Percentiles rank a stretch among this genome's conserved stretches.
These are phyloP conservation scores for Eulemur albifrons DNA, from an alignment of 2,797 vertebrate genomes.

Conservation along the genomic window DNA sequence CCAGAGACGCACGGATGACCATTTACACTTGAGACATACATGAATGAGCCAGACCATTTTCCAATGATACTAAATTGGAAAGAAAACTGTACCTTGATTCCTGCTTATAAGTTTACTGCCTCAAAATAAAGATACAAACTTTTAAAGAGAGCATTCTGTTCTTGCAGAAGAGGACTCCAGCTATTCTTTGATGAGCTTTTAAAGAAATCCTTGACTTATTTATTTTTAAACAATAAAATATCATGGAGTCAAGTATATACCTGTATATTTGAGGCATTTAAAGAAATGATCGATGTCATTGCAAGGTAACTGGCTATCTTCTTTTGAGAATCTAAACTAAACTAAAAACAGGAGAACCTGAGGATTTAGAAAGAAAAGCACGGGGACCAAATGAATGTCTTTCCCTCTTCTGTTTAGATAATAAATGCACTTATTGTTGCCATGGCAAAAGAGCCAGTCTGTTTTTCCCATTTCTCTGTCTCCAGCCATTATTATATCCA, in stretches of 20 bases:
- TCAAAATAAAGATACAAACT: conserved; percentile 49
- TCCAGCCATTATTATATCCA: conserved; percentile 52
- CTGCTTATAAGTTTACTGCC: not conserved
- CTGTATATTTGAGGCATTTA: not conserved
- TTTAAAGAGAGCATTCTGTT: not conserved
- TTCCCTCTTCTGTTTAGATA: conserved; percentile 52
- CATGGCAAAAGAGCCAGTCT: conserved; percentile 64
- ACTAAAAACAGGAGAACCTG: not conserved
- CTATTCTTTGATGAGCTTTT: conserved; percentile 37
- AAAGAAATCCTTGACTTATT: conserved; percentile 36
- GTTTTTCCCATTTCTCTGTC: conserved; percentile 40
- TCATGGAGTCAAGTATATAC: not conserved
- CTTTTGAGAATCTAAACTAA: conserved; percentile 39
- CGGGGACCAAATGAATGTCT: conserved; percentile 32
- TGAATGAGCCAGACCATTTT: conserved; percentile 55
- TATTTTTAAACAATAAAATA: conserved; percentile 38
- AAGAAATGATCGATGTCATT: not conserved
- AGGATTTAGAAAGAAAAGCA: conserved; percentile 39
- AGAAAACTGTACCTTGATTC: conserved; percentile 2
- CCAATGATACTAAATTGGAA: conserved; percentile 20
- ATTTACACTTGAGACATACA: conserved; percentile 10
- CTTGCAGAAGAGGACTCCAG: not conserved
- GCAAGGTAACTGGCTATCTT: not conserved
- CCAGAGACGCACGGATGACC: not conserved
- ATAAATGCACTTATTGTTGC: conserved; percentile 68